Base-by-base conservation (phyloP, 2,113 vertebrate species). In the Elephantulus edwardii region DNA sequence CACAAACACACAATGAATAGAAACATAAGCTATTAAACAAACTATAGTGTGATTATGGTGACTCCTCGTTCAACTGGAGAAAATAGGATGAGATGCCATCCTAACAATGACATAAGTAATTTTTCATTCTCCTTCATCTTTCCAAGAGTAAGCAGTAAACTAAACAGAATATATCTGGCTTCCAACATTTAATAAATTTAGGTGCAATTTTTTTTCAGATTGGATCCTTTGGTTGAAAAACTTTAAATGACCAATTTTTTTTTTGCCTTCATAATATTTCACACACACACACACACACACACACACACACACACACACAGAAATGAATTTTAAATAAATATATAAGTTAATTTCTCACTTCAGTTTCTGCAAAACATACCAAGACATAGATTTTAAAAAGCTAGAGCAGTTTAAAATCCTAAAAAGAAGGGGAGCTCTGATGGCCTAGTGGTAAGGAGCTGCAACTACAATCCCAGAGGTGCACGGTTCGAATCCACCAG, bases 341-440 rank as follows among this genome's bases (percentile, higher is more conserved):
- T 17, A 80, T 66, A 93, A 83, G 77, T 76, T 56, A 83, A 90
- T 92, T 93, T 95, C 44, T 76, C 13, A 77, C 52, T 68, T 89
- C 20, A 8, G 79, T 64, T 71, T 92, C 70, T 93, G 20, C 66
- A 92, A 74, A 77, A 76, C n/a, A 80, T 91, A 76, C 83, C 91
- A 83, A 95, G 95, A 68, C 79, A 90, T 91, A 93, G 95, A 88
- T 86, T 66, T n/a, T 10, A 24, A 83, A 14, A 88, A 72, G 66
- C 30, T 76, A 85, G 42, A 92, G 30, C 7, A 83, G 42, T 88
- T 93, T 83, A n/a, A 83, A n/a, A n/a, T n/a, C n/a, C n/a, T n/a
- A n/a, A n/a, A n/a, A n/a, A n/a, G n/a, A n/a, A n/a, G n/a, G n/a
- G n/a, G n/a, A n/a, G n/a, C n/a, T n/a, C n/a, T n/a, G n/a, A n/a